Conservation (phyloP, 2,888 invertebrate species). For the Drosophila lutescens region DNA sequence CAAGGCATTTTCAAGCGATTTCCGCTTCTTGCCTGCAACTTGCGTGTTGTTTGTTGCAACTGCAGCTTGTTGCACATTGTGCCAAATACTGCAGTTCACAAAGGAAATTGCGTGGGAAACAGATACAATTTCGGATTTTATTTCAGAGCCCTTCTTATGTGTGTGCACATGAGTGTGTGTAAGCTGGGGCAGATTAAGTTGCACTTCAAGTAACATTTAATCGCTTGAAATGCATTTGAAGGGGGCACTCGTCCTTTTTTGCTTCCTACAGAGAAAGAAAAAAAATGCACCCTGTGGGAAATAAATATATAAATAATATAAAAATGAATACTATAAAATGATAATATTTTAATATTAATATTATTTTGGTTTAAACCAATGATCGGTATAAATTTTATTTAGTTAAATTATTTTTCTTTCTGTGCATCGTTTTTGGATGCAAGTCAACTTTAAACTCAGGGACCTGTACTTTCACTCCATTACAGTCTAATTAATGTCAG, state of each 20-base stretch:
- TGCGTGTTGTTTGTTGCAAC: background rate
- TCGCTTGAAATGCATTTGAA: conserved; percentile 17
- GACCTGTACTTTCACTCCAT: conserved; percentile 7
- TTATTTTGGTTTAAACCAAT: no score
- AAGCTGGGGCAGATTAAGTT: conserved; percentile 11
- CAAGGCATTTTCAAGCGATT: conserved; percentile 21
- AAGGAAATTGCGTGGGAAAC: background rate
- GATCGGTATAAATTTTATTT: background rate
- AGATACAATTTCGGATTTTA: conserved; percentile 3
- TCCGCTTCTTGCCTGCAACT: conserved; percentile 4
- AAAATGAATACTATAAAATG: no score
- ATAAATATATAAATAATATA: no score
- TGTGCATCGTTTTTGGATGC: background rate
- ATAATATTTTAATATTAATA: no score
- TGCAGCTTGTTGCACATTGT: conserved; percentile 20
- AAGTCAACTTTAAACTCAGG: background rate
- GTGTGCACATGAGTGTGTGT: background rate
- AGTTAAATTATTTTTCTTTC: background rate
- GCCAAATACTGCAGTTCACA: background rate
- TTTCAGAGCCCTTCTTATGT: background rate
- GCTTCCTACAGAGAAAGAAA: background rate
- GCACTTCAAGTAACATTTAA: conserved; percentile 30
- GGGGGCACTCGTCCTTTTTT: background rate
- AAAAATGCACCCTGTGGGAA: no score
- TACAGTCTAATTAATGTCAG: conserved; percentile 23